These are phyloP conservation scores for Polyommatus icarus DNA, from an alignment of 2,888 invertebrate species.

Conservation along the genomic window DNA sequence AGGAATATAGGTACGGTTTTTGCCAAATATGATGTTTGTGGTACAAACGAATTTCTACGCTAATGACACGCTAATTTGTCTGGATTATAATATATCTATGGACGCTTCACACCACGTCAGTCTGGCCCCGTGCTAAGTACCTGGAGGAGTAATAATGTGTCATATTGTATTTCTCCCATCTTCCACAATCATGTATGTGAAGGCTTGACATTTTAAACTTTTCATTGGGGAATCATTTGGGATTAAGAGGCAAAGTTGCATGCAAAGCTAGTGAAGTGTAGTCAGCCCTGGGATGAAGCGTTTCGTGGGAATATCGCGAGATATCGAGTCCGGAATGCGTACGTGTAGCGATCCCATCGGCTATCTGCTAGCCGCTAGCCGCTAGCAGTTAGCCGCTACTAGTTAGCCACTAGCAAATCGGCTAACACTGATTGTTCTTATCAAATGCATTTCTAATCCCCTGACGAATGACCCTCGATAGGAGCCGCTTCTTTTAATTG, in stretches of 20 bases:
- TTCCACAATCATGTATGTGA: too few species aligned
- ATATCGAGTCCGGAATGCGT: slow-evolving; percentile 42
- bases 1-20: too few species aligned
- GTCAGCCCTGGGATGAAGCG: background rate
- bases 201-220: too few species aligned
- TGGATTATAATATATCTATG: too few species aligned
- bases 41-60: too few species aligned
- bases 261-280: background rate
- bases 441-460: background rate
- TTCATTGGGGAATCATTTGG: too few species aligned
- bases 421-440: slow-evolving; percentile 1
- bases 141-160: too few species aligned
- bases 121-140: too few species aligned
- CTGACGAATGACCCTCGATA: background rate
- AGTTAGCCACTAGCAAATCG: slow-evolving; percentile 18
- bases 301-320: slow-evolving; percentile 43
- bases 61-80: too few species aligned
- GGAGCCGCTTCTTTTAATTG: background rate
- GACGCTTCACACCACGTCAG: too few species aligned
- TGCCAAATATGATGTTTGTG: too few species aligned
- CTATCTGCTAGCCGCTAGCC: slow-evolving; percentile 33
- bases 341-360: slow-evolving; percentile 47
- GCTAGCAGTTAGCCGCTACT: background rate
- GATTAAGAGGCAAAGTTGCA: background rate
- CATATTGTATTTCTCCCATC: too few species aligned